phyloP scores from a whole-genome alignment of 2,113 vertebrate species.

The Ursus arctos region DNA sequence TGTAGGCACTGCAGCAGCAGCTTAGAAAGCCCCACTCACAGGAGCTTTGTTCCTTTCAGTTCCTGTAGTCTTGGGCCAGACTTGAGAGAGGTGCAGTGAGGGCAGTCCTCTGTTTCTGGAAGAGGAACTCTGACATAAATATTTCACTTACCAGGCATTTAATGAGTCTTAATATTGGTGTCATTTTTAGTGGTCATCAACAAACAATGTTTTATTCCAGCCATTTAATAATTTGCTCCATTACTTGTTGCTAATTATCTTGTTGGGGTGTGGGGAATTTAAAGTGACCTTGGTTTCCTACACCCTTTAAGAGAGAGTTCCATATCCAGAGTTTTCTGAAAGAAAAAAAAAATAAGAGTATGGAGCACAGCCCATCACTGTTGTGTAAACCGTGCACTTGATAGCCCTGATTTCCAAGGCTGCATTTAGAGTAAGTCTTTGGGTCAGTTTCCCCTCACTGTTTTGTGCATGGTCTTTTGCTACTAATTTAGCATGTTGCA shows the following conservation, averaged over 20 bases:
- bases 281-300: neutral
- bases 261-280: neutral
- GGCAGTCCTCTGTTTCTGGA: neutral
- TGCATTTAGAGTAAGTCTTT: neutral
- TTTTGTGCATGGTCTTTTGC: neutral
- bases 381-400: neutral
- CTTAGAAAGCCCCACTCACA: rapidly evolving
- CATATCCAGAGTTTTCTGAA: neutral
- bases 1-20: neutral
- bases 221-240: slow-evolving; percentile 2
- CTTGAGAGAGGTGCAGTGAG: neutral
- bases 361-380: neutral
- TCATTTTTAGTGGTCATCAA: neutral
- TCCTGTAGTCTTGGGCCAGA: neutral
- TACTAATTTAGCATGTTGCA: neutral
- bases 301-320: neutral
- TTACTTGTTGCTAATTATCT: slow-evolving; percentile 2
- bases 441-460: neutral
- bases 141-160: neutral
- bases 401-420: neutral
- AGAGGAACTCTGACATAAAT: neutral
- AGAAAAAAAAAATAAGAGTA: neutral
- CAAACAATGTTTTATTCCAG: neutral
- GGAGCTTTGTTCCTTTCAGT: neutral
- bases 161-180: neutral